These are phyloP conservation scores for Entomobrya multifasciata DNA, from an alignment of 2,888 invertebrate species.

Conservation along the genomic window DNA sequence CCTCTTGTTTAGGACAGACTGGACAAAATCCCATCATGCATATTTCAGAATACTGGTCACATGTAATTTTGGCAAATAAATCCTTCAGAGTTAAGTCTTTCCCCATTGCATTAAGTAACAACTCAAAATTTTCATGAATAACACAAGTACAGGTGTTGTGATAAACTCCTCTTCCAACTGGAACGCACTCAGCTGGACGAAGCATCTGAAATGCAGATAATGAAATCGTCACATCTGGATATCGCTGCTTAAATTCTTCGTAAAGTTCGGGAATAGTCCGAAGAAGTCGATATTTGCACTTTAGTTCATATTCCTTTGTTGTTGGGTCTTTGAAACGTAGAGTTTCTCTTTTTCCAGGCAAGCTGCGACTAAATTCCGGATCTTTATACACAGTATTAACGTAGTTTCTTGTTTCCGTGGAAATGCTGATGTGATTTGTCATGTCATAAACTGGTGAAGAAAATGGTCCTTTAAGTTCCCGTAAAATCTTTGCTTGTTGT, in stretches of 20 bases:
- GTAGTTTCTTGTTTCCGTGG: not conserved
- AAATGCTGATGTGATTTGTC: not conserved
- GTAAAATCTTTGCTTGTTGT: not conserved
- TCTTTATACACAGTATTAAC: not conserved
- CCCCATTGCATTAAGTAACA: not conserved
- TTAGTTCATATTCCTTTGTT: not conserved
- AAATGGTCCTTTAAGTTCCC: not conserved
- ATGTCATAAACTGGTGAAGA: not conserved
- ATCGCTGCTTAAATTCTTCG: not conserved
- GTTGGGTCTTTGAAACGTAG: not conserved
- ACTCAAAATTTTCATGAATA: constrained; percentile 18
- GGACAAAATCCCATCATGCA: constrained; percentile 9
- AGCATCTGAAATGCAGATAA: not conserved
- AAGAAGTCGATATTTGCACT: not conserved
- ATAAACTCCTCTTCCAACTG: not conserved
- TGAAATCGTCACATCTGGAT: not conserved
- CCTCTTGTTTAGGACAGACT: not conserved
- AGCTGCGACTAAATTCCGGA: not conserved
- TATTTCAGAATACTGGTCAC: not conserved
- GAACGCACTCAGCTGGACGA: not conserved
- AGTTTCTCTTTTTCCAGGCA: not conserved
- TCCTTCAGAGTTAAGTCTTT: not conserved
- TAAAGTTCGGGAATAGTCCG: not conserved
- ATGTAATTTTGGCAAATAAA: not conserved
- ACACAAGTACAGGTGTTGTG: not conserved